Conservation (phyloP, 1,140 invertebrate species). For the Dreissena polymorpha region DNA sequence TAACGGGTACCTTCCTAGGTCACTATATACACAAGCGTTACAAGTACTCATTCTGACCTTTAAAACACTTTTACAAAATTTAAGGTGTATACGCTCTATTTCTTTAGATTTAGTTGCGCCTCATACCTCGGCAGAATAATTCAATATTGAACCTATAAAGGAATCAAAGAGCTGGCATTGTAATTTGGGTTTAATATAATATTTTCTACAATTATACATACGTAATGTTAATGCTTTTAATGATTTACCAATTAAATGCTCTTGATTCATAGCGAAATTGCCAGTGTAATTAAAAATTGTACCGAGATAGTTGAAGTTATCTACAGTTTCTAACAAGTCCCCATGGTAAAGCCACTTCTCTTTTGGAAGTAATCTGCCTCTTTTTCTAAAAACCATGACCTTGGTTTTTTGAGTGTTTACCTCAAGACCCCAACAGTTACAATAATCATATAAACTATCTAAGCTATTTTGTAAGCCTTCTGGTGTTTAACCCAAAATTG, state of each 20-base stretch:
- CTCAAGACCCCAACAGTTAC: conserved; percentile 13
- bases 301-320: conserved; percentile 42
- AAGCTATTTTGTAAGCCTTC: conserved; percentile 9
- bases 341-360: conserved; percentile 20
- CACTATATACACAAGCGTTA: conserved; percentile 5
- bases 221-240: conserved; percentile 21
- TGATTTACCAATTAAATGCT: conserved; percentile 1
- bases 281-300: conserved; percentile 44
- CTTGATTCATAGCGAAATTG: conserved; percentile 23
- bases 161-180: conserved; percentile 16
- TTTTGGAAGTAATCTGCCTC: conserved; percentile 26
- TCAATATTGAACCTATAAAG: conserved; percentile 25
- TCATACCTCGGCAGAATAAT: conserved; percentile 27
- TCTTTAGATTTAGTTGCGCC: background rate
- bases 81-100: conserved; percentile 11
- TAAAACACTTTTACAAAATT: conserved; percentile 1
- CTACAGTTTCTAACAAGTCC: conserved; percentile 13
- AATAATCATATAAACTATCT: conserved; percentile 23
- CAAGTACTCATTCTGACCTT: conserved; percentile 16
- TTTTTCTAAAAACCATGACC: conserved; percentile 45
- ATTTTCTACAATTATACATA: conserved; percentile 17
- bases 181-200: background rate
- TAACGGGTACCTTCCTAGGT: background rate
- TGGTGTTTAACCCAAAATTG: conserved; percentile 27
- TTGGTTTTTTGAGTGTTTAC: conserved; percentile 33